phyloP scores from a whole-genome alignment of 1,140 invertebrate species.

The Saccostrea cuccullata region DNA sequence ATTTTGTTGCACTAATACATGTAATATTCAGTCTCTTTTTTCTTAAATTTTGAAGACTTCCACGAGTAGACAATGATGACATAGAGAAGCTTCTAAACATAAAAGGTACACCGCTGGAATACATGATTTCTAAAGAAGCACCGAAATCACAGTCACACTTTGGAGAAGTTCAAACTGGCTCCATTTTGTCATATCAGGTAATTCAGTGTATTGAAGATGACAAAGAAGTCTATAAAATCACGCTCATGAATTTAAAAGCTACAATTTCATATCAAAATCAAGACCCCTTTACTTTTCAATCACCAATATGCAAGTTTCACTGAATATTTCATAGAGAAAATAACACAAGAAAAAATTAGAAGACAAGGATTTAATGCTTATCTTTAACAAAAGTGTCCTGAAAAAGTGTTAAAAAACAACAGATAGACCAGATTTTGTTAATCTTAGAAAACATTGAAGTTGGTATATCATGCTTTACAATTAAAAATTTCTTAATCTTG shows the following conservation, averaged over 20 bases:
- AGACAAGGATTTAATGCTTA: slow-evolving; percentile 21
- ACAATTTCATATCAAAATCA: background rate
- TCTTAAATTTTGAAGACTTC: background rate
- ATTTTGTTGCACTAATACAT: background rate
- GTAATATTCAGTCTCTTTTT: background rate
- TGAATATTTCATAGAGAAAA: background rate
- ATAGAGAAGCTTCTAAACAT: background rate
- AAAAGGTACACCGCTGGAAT: slow-evolving; percentile 37
- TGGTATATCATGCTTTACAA: slow-evolving; percentile 54
- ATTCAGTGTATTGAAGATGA: background rate
- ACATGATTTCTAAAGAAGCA: background rate
- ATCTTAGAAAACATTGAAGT: slow-evolving; percentile 53
- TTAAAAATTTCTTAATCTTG: slow-evolving; percentile 57
- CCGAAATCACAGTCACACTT: slow-evolving; percentile 29
- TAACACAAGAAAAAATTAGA: background rate
- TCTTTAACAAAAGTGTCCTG: slow-evolving; percentile 56
- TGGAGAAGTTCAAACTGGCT: slow-evolving; percentile 40
- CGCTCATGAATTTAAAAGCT: too few species aligned
- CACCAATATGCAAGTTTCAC: background rate
- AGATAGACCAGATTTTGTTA: slow-evolving; percentile 59
- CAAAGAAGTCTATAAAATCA: background rate
- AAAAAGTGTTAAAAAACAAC: slow-evolving; percentile 53
- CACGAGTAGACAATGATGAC: background rate
- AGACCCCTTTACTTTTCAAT: background rate
- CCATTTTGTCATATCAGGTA: slow-evolving; percentile 43